Evolutionary conservation across 2,888 invertebrate species (phyloP).

Genomic region (Aleiodes alternator): DNA sequence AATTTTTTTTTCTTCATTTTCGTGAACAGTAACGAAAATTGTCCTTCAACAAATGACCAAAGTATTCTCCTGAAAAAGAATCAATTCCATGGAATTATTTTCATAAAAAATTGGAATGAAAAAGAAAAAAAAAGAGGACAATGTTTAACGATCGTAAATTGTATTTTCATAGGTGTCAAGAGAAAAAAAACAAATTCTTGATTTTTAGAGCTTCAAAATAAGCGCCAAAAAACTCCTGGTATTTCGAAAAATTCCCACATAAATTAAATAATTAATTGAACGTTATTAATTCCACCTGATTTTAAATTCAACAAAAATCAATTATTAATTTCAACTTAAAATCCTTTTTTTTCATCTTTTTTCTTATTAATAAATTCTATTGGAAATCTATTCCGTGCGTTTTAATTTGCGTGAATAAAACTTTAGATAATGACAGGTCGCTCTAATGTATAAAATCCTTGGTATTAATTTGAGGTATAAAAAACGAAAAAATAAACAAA

Average conservation of each 20-base stretch:
- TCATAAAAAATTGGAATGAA: not conserved
- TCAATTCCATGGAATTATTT: not conserved
- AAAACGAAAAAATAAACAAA: not conserved
- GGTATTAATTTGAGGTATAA: conserved; percentile 30
- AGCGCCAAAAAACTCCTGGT: no score
- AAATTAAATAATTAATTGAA: no score
- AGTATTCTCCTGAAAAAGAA: not conserved
- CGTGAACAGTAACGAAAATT: not conserved
- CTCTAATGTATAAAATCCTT: conserved; percentile 30
- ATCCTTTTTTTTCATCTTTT: not conserved
- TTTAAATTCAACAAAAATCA: conserved; percentile 3
- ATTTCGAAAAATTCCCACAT: no score
- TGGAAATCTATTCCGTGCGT: conserved; percentile 17
- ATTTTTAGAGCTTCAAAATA: no score
- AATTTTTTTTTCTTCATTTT: not conserved
- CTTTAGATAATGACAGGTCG: conserved; percentile 36
- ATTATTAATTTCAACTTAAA: conserved; percentile 17
- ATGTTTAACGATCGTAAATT: no score
- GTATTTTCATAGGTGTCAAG: no score
- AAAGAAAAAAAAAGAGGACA: not conserved
- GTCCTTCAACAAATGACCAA: not conserved
- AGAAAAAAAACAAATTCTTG: no score
- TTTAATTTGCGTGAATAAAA: conserved; percentile 42
- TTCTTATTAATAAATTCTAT: conserved; percentile 9
- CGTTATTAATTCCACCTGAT: not conserved